These are phyloP conservation scores for Lasioglossum zephyrum DNA, from an alignment of 2,888 invertebrate species.

Conservation along the genomic window DNA sequence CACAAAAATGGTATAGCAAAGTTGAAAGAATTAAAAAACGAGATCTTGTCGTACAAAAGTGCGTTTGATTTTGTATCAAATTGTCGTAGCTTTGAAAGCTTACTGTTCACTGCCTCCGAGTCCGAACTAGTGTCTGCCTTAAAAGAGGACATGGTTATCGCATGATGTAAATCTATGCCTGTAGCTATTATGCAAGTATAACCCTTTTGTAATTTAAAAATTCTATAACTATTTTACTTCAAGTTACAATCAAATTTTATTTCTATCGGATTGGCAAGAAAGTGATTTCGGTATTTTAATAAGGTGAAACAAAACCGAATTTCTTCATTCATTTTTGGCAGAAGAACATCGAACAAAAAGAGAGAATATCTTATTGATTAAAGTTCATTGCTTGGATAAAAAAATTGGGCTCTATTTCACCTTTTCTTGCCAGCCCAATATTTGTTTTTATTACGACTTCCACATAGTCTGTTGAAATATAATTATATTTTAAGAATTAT, in stretches of 20 bases:
- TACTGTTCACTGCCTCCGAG: slow-evolving; percentile 27
- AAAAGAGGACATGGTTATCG: slow-evolving; percentile 3
- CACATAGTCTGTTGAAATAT: background rate
- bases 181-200: background rate
- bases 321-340: too few species aligned
- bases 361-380: too few species aligned
- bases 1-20: slow-evolving; percentile 87
- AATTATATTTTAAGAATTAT: background rate
- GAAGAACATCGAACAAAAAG: too few species aligned
- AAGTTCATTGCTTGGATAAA: too few species aligned
- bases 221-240: background rate
- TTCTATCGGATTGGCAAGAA: background rate
- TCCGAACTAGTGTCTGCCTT: background rate
- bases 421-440: too few species aligned
- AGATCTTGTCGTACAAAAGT: slow-evolving; percentile 87
- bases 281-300: too few species aligned
- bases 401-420: too few species aligned
- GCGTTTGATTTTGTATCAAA: slow-evolving; percentile 87
- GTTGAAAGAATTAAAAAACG: slow-evolving; percentile 86
- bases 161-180: background rate
- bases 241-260: background rate
- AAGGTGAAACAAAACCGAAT: too few species aligned
- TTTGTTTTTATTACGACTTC: background rate
- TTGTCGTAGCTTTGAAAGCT: slow-evolving; percentile 68
- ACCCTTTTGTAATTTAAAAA: background rate